Conservation (phyloP, 2,113 vertebrate genomes). For the Oceanites oceanicus region DNA sequence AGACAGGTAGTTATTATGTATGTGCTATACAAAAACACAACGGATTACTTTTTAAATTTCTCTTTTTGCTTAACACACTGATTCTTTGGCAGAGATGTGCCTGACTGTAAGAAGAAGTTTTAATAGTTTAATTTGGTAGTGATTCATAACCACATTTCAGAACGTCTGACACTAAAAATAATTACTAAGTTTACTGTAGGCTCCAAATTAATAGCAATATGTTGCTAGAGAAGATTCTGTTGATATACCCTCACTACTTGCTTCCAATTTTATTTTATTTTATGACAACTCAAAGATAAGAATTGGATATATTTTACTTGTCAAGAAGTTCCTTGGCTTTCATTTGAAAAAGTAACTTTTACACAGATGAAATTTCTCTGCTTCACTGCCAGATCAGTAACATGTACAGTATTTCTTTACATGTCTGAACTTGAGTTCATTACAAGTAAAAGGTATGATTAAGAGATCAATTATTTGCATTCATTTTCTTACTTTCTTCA, state of each 20-base stretch:
- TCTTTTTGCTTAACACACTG: neutral
- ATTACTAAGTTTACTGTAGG: neutral
- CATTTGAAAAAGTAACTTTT: neutral
- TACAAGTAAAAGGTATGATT: neutral
- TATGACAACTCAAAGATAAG: neutral
- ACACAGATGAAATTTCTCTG: neutral
- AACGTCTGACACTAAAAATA: neutral
- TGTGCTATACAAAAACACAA: neutral
- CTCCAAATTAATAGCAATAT: conserved; percentile 10
- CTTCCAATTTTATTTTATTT: conserved; percentile 11
- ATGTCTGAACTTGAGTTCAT: neutral
- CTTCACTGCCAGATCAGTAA: neutral
- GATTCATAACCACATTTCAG: neutral
- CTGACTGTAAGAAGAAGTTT: neutral
- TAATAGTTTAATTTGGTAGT: neutral
- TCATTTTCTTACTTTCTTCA: conserved; percentile 46
- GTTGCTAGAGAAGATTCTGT: conserved; percentile 5
- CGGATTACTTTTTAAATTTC: neutral
- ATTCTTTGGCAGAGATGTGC: neutral
- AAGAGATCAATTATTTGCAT: neutral
- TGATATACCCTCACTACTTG: neutral
- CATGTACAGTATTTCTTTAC: neutral
- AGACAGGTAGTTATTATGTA: neutral
- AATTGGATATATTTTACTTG: neutral
- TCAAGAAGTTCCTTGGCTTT: neutral